Conservation (phyloP, 2,888 invertebrate species). For the Nemotelus pantherinus region DNA sequence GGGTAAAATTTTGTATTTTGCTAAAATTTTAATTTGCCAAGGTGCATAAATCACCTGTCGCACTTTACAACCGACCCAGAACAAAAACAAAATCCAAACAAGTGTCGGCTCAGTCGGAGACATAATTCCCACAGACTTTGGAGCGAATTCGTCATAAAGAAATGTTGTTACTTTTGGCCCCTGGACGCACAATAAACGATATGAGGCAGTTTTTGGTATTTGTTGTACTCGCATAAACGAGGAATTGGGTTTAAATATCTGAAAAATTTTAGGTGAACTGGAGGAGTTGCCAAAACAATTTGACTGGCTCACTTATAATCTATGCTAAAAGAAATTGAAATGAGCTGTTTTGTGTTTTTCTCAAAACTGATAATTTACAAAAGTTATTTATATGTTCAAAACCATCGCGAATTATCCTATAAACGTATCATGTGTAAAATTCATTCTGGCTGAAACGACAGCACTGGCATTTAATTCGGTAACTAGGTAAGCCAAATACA, state of each 20-base stretch:
- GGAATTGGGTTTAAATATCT: neutral
- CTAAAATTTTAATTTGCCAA: slow-evolving; percentile 19
- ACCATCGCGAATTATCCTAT: too few relatives aligned
- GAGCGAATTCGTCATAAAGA: neutral
- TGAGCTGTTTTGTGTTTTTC: too few relatives aligned
- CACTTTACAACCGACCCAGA: too few relatives aligned
- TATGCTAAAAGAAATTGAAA: too few relatives aligned
- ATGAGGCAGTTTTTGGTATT: neutral
- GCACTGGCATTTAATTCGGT: slow-evolving; percentile 3
- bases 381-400: too few relatives aligned
- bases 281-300: neutral
- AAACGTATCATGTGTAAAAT: neutral
- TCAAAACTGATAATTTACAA: too few relatives aligned
- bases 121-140: slow-evolving; percentile 17
- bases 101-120: neutral
- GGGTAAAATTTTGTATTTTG: slow-evolving; percentile 4
- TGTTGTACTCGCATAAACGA: neutral
- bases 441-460: neutral
- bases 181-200: too few relatives aligned
- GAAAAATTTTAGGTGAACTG: neutral
- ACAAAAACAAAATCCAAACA: neutral
- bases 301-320: neutral
- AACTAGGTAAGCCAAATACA: slow-evolving; percentile 31
- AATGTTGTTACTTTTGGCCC: too few relatives aligned
- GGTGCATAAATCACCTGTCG: slow-evolving; percentile 29